Base-by-base conservation (phyloP, 2,113 vertebrate genomes). In the Peromyscus californicus region DNA sequence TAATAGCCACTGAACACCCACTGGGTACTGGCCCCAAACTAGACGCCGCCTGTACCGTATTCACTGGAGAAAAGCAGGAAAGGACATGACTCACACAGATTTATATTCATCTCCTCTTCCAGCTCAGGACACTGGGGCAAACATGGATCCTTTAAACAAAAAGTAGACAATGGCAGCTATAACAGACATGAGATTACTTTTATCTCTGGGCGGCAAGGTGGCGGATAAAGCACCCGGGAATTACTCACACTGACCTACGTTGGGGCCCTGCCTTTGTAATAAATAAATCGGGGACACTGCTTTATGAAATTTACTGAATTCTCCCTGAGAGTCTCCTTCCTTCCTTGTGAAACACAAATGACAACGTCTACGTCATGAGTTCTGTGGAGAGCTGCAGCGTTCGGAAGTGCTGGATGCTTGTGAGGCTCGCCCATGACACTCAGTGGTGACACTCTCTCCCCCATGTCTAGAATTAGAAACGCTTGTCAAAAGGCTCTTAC, bases 1-100 rank as follows among this genome's bases (percentile, higher is more conserved):
- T 97, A 84, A 94, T 80, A 97, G 97, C 89, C 93, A 88, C 93
- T 91, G 82, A 78, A 61, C 86, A 72, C 75, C 94, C 86, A 90
- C 57, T 93, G 91, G 91, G 59, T 87, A 75, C 0, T 2, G 75
- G 78, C 33, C 88, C 91, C 79, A 76, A 96, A 93, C 65, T 89
- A 92, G 93, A 93, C 36, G 54, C 69, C 76, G 87, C 94, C 96
- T 93, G 67, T 92, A 92, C 74, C 82, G 82, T 36, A 83, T n/a
- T 96, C 92, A 83, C 74, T 83, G 42, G 83, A 85, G 72, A 69
- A 93, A 93, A 29, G 74, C 89, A 94, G 82, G 22, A 31, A 26
- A 93, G 80, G 94, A 39, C 42, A n/a, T 15, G 74, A 94, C 82
- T 63, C n/a, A 26, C 88, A 72, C 54, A 59, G 85, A 95, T 86